Conservation (phyloP, 2,797 vertebrate genomes). For the Sardinella longiceps region DNA sequence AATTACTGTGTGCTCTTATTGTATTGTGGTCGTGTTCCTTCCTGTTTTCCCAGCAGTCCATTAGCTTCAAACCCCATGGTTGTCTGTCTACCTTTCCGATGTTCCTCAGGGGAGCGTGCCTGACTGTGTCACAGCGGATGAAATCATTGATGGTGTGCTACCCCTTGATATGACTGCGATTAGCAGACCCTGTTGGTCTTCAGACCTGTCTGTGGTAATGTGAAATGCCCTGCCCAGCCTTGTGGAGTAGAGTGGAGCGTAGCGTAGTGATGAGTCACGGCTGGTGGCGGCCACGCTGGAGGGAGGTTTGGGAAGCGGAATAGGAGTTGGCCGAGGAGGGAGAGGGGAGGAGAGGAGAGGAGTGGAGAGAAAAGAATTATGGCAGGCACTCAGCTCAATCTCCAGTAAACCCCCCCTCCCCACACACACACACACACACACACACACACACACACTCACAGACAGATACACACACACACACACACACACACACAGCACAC, state of each 20-base stretch:
- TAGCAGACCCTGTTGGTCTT: not conserved
- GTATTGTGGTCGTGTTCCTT: not conserved
- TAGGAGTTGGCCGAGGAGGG: not conserved
- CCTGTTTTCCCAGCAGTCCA: not conserved
- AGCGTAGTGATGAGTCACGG: slow-evolving; percentile 40
- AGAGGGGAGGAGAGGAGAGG: not conserved
- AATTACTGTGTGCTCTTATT: not conserved
- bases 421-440: slow-evolving; percentile 10
- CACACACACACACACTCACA: slow-evolving; percentile 34
- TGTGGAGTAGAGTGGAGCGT: no score
- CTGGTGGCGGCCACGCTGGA: not conserved
- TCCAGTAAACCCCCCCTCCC: not conserved
- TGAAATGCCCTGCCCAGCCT: not conserved
- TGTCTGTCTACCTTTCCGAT: not conserved
- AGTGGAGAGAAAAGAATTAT: slow-evolving; percentile 29
- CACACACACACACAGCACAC: slow-evolving; percentile 40
- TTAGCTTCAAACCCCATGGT: not conserved
- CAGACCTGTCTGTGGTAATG: slow-evolving; percentile 33
- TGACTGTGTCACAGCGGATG: not conserved
- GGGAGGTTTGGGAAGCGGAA: not conserved
- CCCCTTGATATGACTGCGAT: not conserved
- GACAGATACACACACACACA: slow-evolving; percentile 36
- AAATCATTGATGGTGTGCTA: slow-evolving; percentile 4
- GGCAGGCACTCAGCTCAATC: not conserved
- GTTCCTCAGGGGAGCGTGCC: not conserved